A percentile compares a stretch with the other conserved stretches of the same genome.
Evolutionary conservation across 1,140 invertebrate genomes (phyloP).

Genomic region (Panagrolaimus sp.): DNA sequence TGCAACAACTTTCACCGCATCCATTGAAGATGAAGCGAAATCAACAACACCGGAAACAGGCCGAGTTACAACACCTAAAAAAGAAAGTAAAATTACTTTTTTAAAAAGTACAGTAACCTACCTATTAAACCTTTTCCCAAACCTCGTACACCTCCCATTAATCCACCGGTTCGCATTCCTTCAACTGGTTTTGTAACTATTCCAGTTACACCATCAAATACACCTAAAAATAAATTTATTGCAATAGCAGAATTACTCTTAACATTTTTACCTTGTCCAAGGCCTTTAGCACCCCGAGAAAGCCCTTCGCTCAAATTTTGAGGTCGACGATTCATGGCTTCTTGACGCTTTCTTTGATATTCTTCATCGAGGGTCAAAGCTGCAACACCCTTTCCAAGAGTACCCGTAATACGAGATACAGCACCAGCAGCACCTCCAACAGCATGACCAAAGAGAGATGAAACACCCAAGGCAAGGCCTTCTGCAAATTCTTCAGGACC

Average conservation of each 20-base stretch:
- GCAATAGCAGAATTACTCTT: slow-evolving; percentile 44
- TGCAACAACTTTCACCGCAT: slow-evolving; percentile 78
- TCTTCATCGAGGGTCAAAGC: slow-evolving; percentile 91
- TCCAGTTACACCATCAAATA: slow-evolving; percentile 66
- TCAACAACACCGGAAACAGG: slow-evolving; percentile 92
- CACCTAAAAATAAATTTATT: slow-evolving; percentile 61
- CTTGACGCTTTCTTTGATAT: slow-evolving; percentile 83
- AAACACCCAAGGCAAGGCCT: slow-evolving; percentile 71
- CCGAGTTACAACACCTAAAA: slow-evolving; percentile 81
- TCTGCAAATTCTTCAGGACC: slow-evolving; percentile 96
- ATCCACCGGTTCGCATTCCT: slow-evolving; percentile 87
- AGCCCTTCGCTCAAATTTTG: slow-evolving; percentile 82
- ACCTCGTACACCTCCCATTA: slow-evolving; percentile 93
- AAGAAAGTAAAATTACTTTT: neutral
- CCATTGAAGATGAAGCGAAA: slow-evolving; percentile 90
- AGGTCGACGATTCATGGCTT: slow-evolving; percentile 79
- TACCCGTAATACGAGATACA: slow-evolving; percentile 81
- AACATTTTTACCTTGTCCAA: slow-evolving; percentile 72
- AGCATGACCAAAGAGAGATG: slow-evolving; percentile 78
- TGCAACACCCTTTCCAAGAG: slow-evolving; percentile 81
- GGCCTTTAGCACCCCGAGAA: slow-evolving; percentile 83
- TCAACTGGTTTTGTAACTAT: slow-evolving; percentile 88
- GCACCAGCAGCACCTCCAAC: slow-evolving; percentile 92
- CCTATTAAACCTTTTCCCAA: slow-evolving; percentile 90
- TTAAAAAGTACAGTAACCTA: slow-evolving; percentile 66